These are phyloP conservation scores for Emydocephalus ijimae DNA, from an alignment of 2,113 vertebrate genomes.

Conservation along the genomic window DNA sequence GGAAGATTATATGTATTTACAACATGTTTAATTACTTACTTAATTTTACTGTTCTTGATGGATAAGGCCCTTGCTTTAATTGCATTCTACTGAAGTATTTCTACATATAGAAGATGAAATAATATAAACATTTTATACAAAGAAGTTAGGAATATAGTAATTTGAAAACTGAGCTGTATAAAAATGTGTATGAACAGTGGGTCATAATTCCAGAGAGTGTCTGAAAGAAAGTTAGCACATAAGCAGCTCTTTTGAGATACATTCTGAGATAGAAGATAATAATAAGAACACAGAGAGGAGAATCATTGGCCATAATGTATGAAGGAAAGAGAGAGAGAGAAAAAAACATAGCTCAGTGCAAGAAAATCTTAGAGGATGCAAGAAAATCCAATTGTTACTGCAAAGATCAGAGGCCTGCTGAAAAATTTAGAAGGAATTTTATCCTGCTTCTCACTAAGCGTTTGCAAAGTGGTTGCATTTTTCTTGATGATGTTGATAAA, in stretches of 20 bases:
- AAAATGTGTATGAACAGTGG: not conserved
- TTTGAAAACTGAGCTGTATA: not conserved
- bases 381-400: not conserved
- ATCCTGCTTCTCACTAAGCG: not conserved
- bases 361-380: too few species aligned
- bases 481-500: not conserved
- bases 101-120: not conserved
- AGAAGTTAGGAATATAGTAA: not conserved
- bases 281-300: not conserved
- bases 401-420: not conserved
- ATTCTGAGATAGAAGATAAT: too few species aligned
- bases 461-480: not conserved
- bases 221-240: not conserved
- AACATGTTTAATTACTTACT: not conserved
- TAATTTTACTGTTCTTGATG: not conserved
- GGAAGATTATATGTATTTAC: not conserved
- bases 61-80: not conserved
- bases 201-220: not conserved
- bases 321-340: too few species aligned
- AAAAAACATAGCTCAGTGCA: too few species aligned
- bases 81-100: not conserved
- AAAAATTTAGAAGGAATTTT: not conserved
- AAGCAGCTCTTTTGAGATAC: not conserved
- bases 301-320: not conserved
- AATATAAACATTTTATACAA: not conserved